Evolutionary conservation across 2,888 invertebrate species (phyloP), one percentile per base, ranked within the genome.

Genomic region (Didymodactylos carnosus): DNA sequence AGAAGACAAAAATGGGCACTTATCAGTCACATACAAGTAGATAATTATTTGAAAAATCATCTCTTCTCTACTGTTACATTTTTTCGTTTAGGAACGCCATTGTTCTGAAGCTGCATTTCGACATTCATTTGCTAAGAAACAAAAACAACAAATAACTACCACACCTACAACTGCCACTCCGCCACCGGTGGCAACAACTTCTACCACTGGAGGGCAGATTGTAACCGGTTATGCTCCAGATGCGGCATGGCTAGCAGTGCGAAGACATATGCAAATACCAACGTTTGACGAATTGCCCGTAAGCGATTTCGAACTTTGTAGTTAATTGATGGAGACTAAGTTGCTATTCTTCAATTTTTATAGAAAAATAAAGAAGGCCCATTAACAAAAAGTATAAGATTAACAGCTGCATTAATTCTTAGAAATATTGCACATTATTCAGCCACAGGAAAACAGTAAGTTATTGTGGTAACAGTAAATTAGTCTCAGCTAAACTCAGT

Each of bases 291-390:
- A 83, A 74, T 76, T 78, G 77, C 82, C 83, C 76, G 78, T 80
- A 78, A 71, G 69, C n/a, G n/a, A n/a, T n/a, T n/a, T n/a, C n/a
- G n/a, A n/a, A n/a, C n/a, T n/a, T 73, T 35, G 8, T 11, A n/a
- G 11, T 29, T 10, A 10, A 16, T 39, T 29, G 40, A 35, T 16
- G 49, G 41, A 49, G 11, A 69, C 19, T 16, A 10, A 41, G 73
- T 49, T 27, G 19, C 72, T 35, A 23, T n/a, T 53, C 70, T 71
- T 75, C 49, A 72, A 49, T 62, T 78, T 79, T 85, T 86, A 43
- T 85, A 93, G 92, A 95, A 97, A 84, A 94, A 94, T 83, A 92
- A 94, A 83, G 97, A 98, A 86, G 97, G 97, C 62, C 97, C 97
- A 69, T 94, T 98, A 69, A 97, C 98, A 73, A 97, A 97, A 86